phyloP scores from a whole-genome alignment of 1,140 invertebrate species.

The Drosophila arizonae region DNA sequence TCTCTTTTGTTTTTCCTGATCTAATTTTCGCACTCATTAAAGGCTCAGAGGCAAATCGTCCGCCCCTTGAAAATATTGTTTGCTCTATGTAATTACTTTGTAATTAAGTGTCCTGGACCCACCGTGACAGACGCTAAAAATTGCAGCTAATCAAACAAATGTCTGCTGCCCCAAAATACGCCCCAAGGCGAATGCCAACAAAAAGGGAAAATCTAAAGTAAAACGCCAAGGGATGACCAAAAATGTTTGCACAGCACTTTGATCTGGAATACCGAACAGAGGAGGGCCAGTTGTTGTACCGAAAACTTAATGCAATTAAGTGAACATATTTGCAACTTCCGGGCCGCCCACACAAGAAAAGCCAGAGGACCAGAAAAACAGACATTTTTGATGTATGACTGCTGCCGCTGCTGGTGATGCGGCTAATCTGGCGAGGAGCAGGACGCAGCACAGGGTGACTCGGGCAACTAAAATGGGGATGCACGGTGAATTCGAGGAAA shows the following conservation, averaged over 20 bases:
- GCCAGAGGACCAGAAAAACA: slow-evolving; percentile 34
- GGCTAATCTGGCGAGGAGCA: slow-evolving; percentile 56
- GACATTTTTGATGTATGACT: slow-evolving; percentile 70
- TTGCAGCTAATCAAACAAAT: slow-evolving; percentile 65
- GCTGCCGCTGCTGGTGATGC: slow-evolving; percentile 43
- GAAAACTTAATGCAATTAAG: slow-evolving; percentile 76
- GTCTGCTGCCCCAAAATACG: slow-evolving; percentile 44
- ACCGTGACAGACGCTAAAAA: slow-evolving; percentile 49
- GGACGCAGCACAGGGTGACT: slow-evolving; percentile 22
- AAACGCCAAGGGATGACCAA: slow-evolving; percentile 27
- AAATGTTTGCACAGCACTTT: slow-evolving; percentile 76
- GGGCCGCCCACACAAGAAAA: slow-evolving; percentile 24
- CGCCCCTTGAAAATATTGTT: slow-evolving; percentile 33
- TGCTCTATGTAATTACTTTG: slow-evolving; percentile 68
- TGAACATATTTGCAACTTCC: slow-evolving; percentile 79
- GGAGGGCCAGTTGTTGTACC: slow-evolving; percentile 34
- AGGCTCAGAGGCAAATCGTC: background rate
- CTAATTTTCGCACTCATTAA: slow-evolving; percentile 19
- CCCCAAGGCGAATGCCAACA: slow-evolving; percentile 33
- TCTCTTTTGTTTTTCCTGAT: background rate
- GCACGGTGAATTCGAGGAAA: background rate
- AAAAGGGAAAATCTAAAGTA: slow-evolving; percentile 40
- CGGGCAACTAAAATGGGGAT: background rate
- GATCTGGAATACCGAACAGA: slow-evolving; percentile 49
- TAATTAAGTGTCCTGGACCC: slow-evolving; percentile 54